These are phyloP conservation scores for Sus cebifrons DNA, from an alignment of 2,797 vertebrate species.

Conservation along the genomic window DNA sequence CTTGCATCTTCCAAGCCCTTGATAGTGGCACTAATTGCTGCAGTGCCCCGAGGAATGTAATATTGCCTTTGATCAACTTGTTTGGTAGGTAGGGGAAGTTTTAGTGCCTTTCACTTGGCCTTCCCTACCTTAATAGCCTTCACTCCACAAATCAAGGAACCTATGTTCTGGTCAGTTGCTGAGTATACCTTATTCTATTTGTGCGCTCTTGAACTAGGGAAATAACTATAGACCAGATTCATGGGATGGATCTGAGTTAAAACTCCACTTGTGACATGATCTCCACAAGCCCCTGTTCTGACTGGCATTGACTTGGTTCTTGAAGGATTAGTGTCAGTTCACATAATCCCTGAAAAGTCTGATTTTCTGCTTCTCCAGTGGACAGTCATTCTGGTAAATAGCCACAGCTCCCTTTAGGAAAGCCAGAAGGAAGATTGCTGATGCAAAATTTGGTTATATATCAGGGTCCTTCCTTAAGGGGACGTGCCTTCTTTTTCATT, in stretches of 20 bases:
- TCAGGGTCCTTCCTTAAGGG: background rate
- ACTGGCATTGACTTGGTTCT: background rate
- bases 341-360: background rate
- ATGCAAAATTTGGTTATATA: background rate
- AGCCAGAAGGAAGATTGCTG: background rate
- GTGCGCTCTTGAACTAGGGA: background rate
- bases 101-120: background rate
- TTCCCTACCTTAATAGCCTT: background rate
- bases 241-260: background rate
- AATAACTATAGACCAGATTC: background rate
- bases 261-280: background rate
- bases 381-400: background rate
- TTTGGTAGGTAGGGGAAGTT: background rate
- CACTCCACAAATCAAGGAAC: background rate
- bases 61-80: background rate
- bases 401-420: background rate
- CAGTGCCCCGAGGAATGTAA: background rate
- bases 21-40: background rate
- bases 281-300: background rate
- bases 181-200: background rate
- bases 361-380: background rate
- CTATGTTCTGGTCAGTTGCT: background rate
- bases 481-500: background rate
- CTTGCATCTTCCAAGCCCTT: background rate
- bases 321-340: background rate